Percentiles rank a stretch among this genome's conserved stretches.
Evolutionary conservation across 1,140 invertebrate species (phyloP).

Genomic region (Agrypnia vestita): DNA sequence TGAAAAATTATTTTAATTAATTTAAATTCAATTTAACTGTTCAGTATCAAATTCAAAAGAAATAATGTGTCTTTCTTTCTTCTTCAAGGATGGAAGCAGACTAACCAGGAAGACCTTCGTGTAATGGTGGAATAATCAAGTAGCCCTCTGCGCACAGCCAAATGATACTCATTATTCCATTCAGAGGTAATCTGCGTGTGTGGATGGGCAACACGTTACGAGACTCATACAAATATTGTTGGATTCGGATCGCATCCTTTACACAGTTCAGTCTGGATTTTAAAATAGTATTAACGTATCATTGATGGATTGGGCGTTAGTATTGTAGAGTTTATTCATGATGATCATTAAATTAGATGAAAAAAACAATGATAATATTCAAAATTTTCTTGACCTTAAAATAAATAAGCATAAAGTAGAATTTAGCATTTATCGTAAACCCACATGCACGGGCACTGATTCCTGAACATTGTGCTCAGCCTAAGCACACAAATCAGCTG

Average conservation of each 20-base stretch:
- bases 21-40: background rate
- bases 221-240: constrained; percentile 20
- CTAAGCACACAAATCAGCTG: too few relatives aligned
- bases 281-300: constrained; percentile 5
- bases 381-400: too few relatives aligned
- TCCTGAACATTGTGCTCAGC: too few relatives aligned
- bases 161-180: constrained; percentile 12
- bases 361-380: too few relatives aligned
- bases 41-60: background rate
- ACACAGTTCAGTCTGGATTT: constrained; percentile 15
- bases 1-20: too few relatives aligned
- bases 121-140: background rate
- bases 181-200: constrained; percentile 2
- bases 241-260: constrained; percentile 41
- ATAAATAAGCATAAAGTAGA: too few relatives aligned
- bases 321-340: too few relatives aligned
- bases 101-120: constrained; percentile 19
- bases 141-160: background rate
- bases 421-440: too few relatives aligned
- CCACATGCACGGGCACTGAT: too few relatives aligned
- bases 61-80: background rate
- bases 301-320: too few relatives aligned
- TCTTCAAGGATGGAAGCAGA: background rate
- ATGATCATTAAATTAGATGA: too few relatives aligned
- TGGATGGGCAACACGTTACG: constrained; percentile 10